A percentile compares a stretch with the other conserved stretches of the same genome.
Conservation (phyloP, 2,113 vertebrate genomes). For the Chrysochloris asiatica region DNA sequence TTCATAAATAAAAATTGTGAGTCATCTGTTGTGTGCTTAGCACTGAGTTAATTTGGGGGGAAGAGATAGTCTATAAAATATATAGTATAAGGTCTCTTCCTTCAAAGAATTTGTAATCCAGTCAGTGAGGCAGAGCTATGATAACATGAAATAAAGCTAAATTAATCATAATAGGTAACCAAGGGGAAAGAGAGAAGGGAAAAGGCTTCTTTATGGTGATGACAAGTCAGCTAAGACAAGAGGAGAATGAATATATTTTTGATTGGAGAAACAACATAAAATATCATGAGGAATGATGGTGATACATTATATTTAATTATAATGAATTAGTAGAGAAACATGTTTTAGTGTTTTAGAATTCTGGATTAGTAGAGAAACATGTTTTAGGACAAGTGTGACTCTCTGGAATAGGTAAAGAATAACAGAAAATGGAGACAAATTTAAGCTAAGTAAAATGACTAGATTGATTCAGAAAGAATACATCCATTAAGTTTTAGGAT, state of each 20-base stretch:
- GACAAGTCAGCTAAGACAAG: background rate
- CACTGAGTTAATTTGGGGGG: background rate
- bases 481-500: background rate
- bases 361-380: background rate
- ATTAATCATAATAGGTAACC: background rate
- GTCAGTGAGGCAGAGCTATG: background rate
- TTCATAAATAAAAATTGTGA: conserved; percentile 50
- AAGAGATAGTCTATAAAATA: background rate
- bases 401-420: background rate
- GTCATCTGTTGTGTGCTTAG: background rate
- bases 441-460: background rate
- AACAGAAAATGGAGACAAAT: background rate
- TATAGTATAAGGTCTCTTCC: background rate
- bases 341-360: background rate
- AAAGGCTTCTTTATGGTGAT: background rate
- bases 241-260: background rate
- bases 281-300: background rate
- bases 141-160: background rate
- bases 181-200: background rate
- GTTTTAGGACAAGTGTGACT: background rate
- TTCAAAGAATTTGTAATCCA: background rate
- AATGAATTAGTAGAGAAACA: background rate
- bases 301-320: background rate
- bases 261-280: background rate
- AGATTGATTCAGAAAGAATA: background rate